These are phyloP conservation scores for Myioborus melanocephalus DNA, from an alignment of 2,797 vertebrate species.

Conservation along the genomic window DNA sequence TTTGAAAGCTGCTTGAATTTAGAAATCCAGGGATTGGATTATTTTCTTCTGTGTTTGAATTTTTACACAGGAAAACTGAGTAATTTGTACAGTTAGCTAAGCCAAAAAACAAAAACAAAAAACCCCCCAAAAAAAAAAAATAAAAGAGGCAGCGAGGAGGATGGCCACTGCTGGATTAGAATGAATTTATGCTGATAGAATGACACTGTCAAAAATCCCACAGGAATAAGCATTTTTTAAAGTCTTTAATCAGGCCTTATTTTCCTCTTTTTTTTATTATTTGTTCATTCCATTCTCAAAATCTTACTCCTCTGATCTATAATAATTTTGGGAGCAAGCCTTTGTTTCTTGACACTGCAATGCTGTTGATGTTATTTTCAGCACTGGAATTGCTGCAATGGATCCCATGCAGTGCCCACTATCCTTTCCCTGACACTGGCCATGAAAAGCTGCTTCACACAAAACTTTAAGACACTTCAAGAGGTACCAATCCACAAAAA, in stretches of 20 bases:
- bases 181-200: neutral
- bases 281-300: neutral
- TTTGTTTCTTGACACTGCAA: neutral
- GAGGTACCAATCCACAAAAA: neutral
- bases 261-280: neutral
- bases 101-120: neutral
- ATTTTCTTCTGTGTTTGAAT: conserved; percentile 14
- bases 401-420: neutral
- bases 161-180: neutral
- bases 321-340: neutral
- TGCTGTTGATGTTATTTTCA: neutral
- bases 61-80: conserved; percentile 8
- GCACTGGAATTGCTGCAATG: neutral
- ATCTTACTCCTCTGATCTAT: neutral
- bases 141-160: neutral
- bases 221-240: neutral
- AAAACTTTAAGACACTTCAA: neutral
- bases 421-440: neutral
- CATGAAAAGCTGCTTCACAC: neutral
- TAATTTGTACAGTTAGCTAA: neutral
- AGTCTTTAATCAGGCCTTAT: neutral
- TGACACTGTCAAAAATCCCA: neutral
- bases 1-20: conserved; percentile 42
- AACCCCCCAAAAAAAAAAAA: too few species aligned
- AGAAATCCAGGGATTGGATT: conserved; percentile 2